Conservation (phyloP, 2,888 invertebrate species). For the Cataglyphis cursor region DNA sequence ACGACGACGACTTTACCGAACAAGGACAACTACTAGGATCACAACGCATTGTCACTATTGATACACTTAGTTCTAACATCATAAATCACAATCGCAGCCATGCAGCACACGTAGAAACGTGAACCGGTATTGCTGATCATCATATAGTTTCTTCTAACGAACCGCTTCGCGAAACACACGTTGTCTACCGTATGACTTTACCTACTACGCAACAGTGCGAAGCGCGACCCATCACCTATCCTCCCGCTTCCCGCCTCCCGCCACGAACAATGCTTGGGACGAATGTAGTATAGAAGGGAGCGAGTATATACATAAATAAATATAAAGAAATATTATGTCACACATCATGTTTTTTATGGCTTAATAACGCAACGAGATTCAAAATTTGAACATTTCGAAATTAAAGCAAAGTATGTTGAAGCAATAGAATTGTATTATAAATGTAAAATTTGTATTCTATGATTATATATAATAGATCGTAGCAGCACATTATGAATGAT, state of each 20-base stretch:
- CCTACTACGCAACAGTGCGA: conserved; percentile 71
- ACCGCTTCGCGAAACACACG: conserved; percentile 49
- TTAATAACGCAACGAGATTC: not conserved
- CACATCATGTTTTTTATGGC: not conserved
- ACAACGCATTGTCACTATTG: conserved; percentile 82
- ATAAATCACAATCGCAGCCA: conserved; percentile 65
- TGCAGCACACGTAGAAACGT: conserved; percentile 72
- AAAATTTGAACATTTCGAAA: not conserved
- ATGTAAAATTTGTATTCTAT: not conserved
- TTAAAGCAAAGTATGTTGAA: not conserved
- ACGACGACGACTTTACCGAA: conserved; percentile 70
- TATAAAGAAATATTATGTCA: not conserved
- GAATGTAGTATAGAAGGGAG: not conserved
- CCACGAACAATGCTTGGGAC: not conserved
- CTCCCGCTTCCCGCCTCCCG: not conserved
- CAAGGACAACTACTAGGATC: conserved; percentile 81
- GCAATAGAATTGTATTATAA: not conserved
- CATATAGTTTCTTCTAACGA: conserved; percentile 73
- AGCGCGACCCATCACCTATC: conserved; percentile 3
- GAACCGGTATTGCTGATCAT: conserved; percentile 72
- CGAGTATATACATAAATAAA: not conserved
- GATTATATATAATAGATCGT: not conserved
- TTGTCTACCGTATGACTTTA: conserved; percentile 61
- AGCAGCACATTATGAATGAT: conserved; percentile 1
- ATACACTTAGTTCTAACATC: conserved; percentile 84